These are phyloP conservation scores for Athene cunicularia DNA, from an alignment of 2,113 vertebrate species.

Conservation along the genomic window DNA sequence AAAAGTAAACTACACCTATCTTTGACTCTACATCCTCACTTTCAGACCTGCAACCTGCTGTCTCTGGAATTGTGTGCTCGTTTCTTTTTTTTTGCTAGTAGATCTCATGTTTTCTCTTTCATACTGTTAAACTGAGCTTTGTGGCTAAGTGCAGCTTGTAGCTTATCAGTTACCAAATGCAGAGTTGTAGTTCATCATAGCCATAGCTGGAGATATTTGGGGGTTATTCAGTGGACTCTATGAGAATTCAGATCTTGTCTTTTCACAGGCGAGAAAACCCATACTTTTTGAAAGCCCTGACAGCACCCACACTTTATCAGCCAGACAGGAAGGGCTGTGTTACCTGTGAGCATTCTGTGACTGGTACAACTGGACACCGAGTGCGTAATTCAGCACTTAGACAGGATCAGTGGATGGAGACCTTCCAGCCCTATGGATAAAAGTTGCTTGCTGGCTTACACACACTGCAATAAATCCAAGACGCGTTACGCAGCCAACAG, in stretches of 20 bases:
- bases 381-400: neutral
- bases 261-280: neutral
- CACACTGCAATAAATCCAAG: neutral
- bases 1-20: neutral
- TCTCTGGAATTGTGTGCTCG: neutral
- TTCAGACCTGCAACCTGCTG: neutral
- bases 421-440: neutral
- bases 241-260: neutral
- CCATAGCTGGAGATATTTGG: neutral
- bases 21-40: neutral
- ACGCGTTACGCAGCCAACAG: neutral
- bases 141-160: neutral
- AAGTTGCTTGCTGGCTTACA: neutral
- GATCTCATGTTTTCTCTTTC: neutral
- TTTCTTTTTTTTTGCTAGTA: neutral
- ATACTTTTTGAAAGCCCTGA: rapidly evolving
- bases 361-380: rapidly evolving
- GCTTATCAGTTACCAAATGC: neutral
- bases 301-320: neutral
- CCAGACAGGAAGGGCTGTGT: neutral
- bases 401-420: neutral
- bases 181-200: neutral
- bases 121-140: neutral
- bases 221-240: neutral
- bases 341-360: neutral